phyloP scores from a whole-genome alignment of 2,113 vertebrate species.

The Leiothrix lutea region DNA sequence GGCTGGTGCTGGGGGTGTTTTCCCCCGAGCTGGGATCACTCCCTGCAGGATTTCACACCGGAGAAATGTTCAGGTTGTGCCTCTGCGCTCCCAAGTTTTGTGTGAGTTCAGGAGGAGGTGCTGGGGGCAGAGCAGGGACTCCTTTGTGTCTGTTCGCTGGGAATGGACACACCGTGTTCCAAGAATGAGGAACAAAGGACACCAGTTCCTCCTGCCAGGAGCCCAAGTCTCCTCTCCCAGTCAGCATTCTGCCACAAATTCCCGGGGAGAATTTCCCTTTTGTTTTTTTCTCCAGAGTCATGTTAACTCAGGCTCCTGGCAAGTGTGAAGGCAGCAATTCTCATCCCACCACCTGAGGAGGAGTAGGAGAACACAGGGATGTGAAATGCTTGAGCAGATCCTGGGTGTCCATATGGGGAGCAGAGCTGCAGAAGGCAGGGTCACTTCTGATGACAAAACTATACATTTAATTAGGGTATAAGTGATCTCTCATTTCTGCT shows the following conservation, averaged over 20 bases:
- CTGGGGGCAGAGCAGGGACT: not conserved
- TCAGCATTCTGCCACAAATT: not conserved
- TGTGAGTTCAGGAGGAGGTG: not conserved
- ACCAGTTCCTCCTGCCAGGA: not conserved
- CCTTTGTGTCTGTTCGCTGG: not conserved
- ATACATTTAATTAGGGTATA: not conserved
- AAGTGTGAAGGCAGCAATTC: not conserved
- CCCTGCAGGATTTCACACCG: accelerated
- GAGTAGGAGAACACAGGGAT: not conserved
- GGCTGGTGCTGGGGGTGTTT: not conserved
- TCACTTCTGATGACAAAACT: not conserved
- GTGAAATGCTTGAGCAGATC: not conserved
- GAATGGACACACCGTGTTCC: not conserved
- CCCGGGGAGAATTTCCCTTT: not conserved
- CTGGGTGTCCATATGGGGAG: not conserved
- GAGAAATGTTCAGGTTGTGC: not conserved
- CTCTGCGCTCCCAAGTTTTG: accelerated
- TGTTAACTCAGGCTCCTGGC: not conserved
- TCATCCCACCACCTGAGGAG: not conserved
- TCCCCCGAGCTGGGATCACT: not conserved
- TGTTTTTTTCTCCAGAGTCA: not conserved
- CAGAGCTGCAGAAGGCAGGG: not conserved
- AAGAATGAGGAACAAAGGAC: not conserved
- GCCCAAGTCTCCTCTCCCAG: not conserved
- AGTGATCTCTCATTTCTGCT: not conserved